Evolutionary conservation across 2,113 vertebrate genomes (phyloP), one percentile per base, ranked within the genome.

Genomic region (Campylomormyrus numenius): DNA sequence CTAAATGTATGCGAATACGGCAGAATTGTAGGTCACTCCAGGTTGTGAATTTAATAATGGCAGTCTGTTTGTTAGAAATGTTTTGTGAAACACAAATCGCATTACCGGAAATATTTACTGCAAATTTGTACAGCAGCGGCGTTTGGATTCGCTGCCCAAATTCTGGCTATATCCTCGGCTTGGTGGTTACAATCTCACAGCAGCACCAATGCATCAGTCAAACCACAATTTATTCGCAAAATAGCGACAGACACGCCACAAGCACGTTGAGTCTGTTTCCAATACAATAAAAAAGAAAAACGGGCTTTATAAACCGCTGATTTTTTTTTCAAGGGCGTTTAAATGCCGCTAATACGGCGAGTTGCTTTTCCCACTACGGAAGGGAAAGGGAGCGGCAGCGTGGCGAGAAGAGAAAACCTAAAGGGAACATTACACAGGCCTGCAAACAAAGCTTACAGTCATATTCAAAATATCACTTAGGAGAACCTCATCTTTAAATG

Each of bases 251-350:
- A 27, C 56, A 70, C 10, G 9, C 53, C 24, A 74, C 83, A 27
- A 8, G n/a, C 46, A 58, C 42, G 2, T 56, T 8, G 7, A 74
- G 48, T 87, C 70, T 56, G n/a, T 83, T 80, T 89, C 13, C 27
- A 89, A 89, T 89, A 80, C 66, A n/a, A n/a, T 89, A 13, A 31
- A 66, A 53, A 66, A 56, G 46, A 70, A 90, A 58, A 27, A 10
- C 15, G 15, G 21, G 7, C 24, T 42, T 88, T 74, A 42, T 49
- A 74, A 74, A 88, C 17, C 17, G 13, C 58, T n/a, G 87, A n/a
- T 66, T 62, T n/a, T 66, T 88, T 88, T 66, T 15, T 1, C 35
- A n/a, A 45, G 35, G 13, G 45, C 39, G 46, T 46, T 85, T 46
- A 85, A 24, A 46, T 3, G 83, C 46, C 83, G 45, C 24, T 19